phyloP scores from a whole-genome alignment of 2,888 invertebrate genomes.

The Nephrotoma appendiculata region DNA sequence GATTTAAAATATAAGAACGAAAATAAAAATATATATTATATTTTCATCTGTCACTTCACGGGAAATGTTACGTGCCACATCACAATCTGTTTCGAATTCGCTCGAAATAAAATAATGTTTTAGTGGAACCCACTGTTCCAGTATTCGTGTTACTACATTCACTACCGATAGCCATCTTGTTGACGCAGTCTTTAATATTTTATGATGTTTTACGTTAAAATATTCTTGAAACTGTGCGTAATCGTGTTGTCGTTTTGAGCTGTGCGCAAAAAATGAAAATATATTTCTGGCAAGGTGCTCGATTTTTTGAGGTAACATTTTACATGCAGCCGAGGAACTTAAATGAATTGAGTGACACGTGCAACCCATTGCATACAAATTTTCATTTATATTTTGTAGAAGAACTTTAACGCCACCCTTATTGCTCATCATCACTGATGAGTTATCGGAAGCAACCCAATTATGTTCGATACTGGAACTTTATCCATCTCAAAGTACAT shows the following conservation, averaged over 20 bases:
- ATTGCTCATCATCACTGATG: conserved; percentile 18
- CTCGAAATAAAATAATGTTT: neutral
- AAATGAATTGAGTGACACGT: conserved; percentile 18
- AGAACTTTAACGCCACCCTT: conserved; percentile 14
- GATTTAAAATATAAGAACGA: neutral
- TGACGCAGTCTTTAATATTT: too few species aligned
- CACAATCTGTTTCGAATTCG: too few species aligned
- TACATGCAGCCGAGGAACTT: conserved; percentile 17
- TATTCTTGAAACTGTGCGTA: too few species aligned
- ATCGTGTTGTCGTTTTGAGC: conserved; percentile 5
- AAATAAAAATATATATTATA: too few species aligned
- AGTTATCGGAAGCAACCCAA: conserved; percentile 19
- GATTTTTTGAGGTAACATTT: conserved; percentile 16
- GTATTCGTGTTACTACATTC: conserved; percentile 3
- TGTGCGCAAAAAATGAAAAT: conserved; percentile 16
- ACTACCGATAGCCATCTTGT: too few species aligned
- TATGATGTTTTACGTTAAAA: too few species aligned
- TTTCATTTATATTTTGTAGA: conserved; percentile 13
- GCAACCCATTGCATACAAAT: conserved; percentile 18
- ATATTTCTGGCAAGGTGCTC: conserved; percentile 17
- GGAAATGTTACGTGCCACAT: too few species aligned
- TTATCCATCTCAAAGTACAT: conserved; percentile 3
- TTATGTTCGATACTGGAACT: conserved; percentile 14
- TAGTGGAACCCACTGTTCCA: neutral
- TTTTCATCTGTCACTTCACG: too few species aligned